phyloP scores from a whole-genome alignment of 2,797 vertebrate species.

The Sorex maritimensis region DNA sequence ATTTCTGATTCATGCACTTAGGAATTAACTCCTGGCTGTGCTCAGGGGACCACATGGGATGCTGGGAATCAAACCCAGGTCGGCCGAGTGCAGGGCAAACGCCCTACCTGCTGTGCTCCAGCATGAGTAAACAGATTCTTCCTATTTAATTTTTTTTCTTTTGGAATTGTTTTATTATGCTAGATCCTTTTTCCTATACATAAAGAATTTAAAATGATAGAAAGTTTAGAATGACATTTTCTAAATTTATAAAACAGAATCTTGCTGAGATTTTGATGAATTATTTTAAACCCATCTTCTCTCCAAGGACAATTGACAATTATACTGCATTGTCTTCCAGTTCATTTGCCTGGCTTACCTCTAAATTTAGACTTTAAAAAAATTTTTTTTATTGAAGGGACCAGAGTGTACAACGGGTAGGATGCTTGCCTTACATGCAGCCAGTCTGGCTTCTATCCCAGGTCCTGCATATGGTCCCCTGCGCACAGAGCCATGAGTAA shows the following conservation, averaged over 20 bases:
- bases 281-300: slow-evolving; percentile 31
- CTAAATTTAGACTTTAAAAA: slow-evolving; percentile 6
- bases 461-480: no score
- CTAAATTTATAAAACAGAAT: slow-evolving; percentile 27
- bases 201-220: slow-evolving; percentile 57
- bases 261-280: slow-evolving; percentile 60
- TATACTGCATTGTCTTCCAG: slow-evolving; percentile 12
- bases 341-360: background rate
- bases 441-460: no score
- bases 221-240: slow-evolving; percentile 60
- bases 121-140: background rate
- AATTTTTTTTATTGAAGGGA: no score
- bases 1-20: no score
- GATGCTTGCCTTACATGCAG: no score
- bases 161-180: slow-evolving; percentile 51
- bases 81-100: no score
- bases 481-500: no score
- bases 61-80: no score
- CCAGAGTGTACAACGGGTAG: no score
- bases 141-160: slow-evolving; percentile 2
- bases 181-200: slow-evolving; percentile 6
- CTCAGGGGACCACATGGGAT: no score
- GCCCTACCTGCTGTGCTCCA: no score
- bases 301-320: slow-evolving; percentile 5
- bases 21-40: no score